These are phyloP conservation scores for Scotopteryx bipunctaria DNA, from an alignment of 2,888 invertebrate genomes.

Conservation along the genomic window DNA sequence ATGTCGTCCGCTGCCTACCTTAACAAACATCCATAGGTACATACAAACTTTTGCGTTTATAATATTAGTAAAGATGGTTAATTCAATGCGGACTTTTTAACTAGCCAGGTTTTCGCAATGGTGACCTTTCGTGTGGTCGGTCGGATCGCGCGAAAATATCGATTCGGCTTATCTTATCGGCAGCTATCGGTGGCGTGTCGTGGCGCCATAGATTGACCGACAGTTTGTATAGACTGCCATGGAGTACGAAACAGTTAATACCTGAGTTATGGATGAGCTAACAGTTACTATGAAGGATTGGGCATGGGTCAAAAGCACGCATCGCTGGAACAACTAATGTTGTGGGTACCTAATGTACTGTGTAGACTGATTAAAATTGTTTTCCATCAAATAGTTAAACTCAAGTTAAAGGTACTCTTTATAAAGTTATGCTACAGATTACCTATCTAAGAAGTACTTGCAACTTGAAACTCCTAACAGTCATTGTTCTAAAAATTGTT, in stretches of 20 bases:
- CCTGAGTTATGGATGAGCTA: constrained; percentile 2
- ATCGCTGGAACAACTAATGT: neutral
- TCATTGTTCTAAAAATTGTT: too few species aligned
- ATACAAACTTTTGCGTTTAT: constrained; percentile 48
- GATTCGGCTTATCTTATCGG: constrained; percentile 69
- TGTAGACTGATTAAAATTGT: too few species aligned
- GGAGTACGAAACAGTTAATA: neutral
- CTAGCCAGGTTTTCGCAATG: constrained; percentile 75
- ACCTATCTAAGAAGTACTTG: too few species aligned
- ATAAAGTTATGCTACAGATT: too few species aligned
- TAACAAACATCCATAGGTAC: too few species aligned
- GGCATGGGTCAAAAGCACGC: neutral
- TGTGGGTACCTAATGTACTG: neutral
- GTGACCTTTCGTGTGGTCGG: constrained; percentile 76
- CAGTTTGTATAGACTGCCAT: constrained; percentile 12
- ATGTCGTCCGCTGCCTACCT: too few species aligned
- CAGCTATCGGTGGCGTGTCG: constrained; percentile 72
- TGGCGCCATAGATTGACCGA: constrained; percentile 22
- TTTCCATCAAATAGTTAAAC: too few species aligned
- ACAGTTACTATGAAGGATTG: constrained; percentile 1
- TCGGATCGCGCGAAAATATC: constrained; percentile 78
- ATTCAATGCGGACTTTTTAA: too few species aligned
- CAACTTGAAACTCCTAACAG: too few species aligned
- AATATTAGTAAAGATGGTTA: too few species aligned
- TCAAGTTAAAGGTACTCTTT: too few species aligned